Conservation (phyloP, 1,140 invertebrate genomes). For the Bombus waltoni region DNA sequence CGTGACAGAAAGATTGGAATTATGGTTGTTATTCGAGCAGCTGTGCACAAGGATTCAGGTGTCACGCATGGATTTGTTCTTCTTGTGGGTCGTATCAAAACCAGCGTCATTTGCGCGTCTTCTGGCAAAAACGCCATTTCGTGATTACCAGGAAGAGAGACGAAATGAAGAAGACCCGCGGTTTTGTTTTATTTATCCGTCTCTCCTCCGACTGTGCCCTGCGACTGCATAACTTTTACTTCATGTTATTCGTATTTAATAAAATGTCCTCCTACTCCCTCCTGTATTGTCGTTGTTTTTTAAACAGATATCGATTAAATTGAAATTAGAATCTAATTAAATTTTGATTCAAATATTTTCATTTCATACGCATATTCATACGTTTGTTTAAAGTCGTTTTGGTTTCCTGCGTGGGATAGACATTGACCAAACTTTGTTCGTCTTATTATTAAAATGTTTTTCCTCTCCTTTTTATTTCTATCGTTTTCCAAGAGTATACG, state of each 20-base stretch:
- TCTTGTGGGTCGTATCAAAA: conserved; percentile 3
- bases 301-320: too few relatives aligned
- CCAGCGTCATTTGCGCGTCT: conserved; percentile 1
- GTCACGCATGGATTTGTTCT: background rate
- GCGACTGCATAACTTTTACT: background rate
- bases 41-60: background rate
- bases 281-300: too few relatives aligned
- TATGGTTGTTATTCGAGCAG: conserved; percentile 19
- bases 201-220: background rate
- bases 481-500: background rate
- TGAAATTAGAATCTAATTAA: too few relatives aligned
- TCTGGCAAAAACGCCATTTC: conserved; percentile 4
- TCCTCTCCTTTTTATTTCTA: background rate
- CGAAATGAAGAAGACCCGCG: background rate
- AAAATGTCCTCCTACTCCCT: too few relatives aligned
- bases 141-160: conserved; percentile 1
- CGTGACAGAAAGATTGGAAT: background rate
- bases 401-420: too few relatives aligned
- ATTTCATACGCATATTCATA: too few relatives aligned
- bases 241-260: background rate
- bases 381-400: too few relatives aligned
- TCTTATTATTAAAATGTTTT: too few relatives aligned
- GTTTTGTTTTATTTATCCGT: background rate
- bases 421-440: too few relatives aligned
- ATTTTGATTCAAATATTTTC: too few relatives aligned